phyloP scores from a whole-genome alignment of 2,888 invertebrate genomes.

The Latheticus oryzae region DNA sequence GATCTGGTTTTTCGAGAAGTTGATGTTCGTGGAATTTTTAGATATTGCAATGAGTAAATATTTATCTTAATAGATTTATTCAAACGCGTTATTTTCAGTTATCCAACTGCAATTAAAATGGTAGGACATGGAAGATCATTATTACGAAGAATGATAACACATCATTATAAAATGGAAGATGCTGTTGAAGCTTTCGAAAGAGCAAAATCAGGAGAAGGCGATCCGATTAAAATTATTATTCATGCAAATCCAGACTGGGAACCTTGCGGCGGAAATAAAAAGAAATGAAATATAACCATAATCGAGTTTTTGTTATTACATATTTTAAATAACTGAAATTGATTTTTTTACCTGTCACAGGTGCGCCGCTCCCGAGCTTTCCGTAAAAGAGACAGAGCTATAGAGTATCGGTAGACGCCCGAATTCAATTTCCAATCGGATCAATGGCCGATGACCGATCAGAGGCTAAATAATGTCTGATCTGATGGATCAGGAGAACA shows the following conservation, averaged over 20 bases:
- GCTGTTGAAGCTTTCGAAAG: conserved; percentile 86
- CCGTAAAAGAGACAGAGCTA: conserved; percentile 15
- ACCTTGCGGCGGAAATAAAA: no score
- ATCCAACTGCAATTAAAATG: conserved; percentile 81
- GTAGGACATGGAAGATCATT: conserved; percentile 81
- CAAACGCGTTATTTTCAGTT: conserved; percentile 68
- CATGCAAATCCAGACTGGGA: conserved; percentile 72
- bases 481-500: conserved; percentile 51
- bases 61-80: conserved; percentile 7
- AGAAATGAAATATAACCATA: no score
- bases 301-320: no score
- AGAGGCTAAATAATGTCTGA: conserved; percentile 51
- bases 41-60: conserved; percentile 87
- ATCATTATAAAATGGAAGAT: conserved; percentile 82
- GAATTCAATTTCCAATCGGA: conserved; percentile 43
- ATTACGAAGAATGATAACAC: conserved; percentile 87
- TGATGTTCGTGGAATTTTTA: conserved; percentile 92
- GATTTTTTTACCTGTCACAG: not conserved
- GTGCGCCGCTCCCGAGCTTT: conserved; percentile 18
- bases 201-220: conserved; percentile 77
- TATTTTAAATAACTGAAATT: not conserved
- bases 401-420: conserved; percentile 3
- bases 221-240: conserved; percentile 90
- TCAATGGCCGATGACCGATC: conserved; percentile 51
- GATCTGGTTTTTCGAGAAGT: conserved; percentile 87